A percentile compares a stretch with the other conserved stretches of the same genome.
Conservation (phyloP, 2,888 invertebrate genomes). For the Ecliptopera silaceata region DNA sequence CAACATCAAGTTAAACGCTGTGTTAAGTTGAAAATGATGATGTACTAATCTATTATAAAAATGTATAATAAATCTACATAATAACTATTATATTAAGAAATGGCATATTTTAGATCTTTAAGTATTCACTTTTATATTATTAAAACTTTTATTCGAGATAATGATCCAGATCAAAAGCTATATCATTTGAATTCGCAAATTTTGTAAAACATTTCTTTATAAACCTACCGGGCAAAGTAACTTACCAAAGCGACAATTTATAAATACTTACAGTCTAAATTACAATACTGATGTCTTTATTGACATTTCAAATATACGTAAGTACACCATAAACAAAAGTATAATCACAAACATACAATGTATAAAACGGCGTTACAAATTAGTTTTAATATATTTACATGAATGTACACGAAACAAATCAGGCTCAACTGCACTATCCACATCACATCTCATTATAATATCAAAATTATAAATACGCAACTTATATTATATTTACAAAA, state of each 20-base stretch:
- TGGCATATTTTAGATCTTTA: slow-evolving; percentile 25
- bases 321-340: slow-evolving; percentile 60
- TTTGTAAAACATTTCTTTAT: not conserved
- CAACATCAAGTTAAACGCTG: slow-evolving; percentile 6
- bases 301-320: slow-evolving; percentile 55
- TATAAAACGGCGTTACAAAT: slow-evolving; percentile 33
- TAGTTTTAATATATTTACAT: slow-evolving; percentile 53
- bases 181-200: slow-evolving; percentile 4
- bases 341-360: slow-evolving; percentile 60
- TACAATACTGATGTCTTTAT: slow-evolving; percentile 70
- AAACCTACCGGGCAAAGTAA: slow-evolving; percentile 29
- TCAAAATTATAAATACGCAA: slow-evolving; percentile 61
- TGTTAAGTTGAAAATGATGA: slow-evolving; percentile 17
- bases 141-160: slow-evolving; percentile 19
- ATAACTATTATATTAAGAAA: slow-evolving; percentile 13
- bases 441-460: slow-evolving; percentile 48
- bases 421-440: slow-evolving; percentile 42
- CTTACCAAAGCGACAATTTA: slow-evolving; percentile 42
- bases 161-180: slow-evolving; percentile 19
- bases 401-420: slow-evolving; percentile 58
- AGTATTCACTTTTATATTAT: not conserved
- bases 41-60: slow-evolving; percentile 14
- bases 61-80: slow-evolving; percentile 20
- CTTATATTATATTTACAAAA: slow-evolving; percentile 73
- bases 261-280: slow-evolving; percentile 62